Conservation (phyloP, 2,888 invertebrate genomes). For the Euspilapteryx auroguttella region DNA sequence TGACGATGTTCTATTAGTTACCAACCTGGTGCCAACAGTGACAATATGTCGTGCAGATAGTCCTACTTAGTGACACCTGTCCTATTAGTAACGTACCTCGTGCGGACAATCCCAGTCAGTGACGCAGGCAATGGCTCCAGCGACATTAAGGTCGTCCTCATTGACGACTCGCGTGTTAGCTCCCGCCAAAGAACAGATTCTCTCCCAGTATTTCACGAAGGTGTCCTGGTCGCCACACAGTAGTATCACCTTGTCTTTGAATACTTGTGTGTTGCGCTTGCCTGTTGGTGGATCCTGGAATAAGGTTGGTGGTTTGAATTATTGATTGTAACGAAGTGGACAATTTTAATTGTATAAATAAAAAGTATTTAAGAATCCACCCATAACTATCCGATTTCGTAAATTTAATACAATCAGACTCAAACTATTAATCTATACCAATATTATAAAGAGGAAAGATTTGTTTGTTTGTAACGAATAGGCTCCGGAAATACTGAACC, state of each 20-base stretch:
- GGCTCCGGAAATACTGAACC: no score
- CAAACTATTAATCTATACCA: no score
- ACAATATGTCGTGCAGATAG: no score
- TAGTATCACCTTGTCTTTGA: slow-evolving; percentile 48
- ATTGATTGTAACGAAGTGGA: not conserved
- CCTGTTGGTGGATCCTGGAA: slow-evolving; percentile 29
- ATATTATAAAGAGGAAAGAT: no score
- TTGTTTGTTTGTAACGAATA: no score
- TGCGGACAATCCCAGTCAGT: slow-evolving; percentile 65
- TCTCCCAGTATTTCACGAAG: slow-evolving; percentile 64
- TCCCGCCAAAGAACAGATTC: slow-evolving; percentile 62
- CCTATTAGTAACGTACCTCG: slow-evolving; percentile 20
- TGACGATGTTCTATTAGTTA: no score
- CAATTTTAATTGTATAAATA: not conserved
- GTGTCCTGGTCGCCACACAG: slow-evolving; percentile 53
- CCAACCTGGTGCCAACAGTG: no score
- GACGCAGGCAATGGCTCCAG: slow-evolving; percentile 55
- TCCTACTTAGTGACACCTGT: no score
- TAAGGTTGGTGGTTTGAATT: slow-evolving; percentile 2
- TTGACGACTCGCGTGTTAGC: slow-evolving; percentile 47
- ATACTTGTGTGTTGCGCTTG: slow-evolving; percentile 33
- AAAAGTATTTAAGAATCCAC: not conserved
- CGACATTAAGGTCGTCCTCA: slow-evolving; percentile 44
- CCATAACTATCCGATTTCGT: no score
- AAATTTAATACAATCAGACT: no score